Conservation (phyloP, 2,113 vertebrate genomes). For the Lepisosteus oculatus region DNA sequence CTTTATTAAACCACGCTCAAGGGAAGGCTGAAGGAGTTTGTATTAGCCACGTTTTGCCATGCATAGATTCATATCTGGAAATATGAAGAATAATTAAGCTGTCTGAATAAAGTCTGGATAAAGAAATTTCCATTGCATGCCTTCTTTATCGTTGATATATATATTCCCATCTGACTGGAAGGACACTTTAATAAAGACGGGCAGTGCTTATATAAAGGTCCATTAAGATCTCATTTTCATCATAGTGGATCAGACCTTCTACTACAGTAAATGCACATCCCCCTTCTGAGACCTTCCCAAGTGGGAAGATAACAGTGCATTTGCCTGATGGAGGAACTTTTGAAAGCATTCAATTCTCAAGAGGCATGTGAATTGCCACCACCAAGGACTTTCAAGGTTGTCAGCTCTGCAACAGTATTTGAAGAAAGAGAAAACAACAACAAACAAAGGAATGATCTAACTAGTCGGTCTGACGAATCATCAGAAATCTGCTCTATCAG, state of each 20-base stretch:
- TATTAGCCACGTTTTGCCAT: too few species aligned
- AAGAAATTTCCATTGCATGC: too few species aligned
- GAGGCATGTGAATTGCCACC: conserved; percentile 6
- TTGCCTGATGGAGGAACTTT: background rate
- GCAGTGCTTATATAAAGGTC: conserved; percentile 8
- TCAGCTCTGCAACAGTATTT: background rate
- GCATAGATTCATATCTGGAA: too few species aligned
- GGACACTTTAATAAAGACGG: background rate
- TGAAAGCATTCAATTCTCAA: background rate
- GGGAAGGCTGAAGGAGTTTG: too few species aligned
- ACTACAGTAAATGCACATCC: background rate
- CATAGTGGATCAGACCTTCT: background rate
- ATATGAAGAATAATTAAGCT: too few species aligned
- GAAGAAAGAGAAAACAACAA: background rate
- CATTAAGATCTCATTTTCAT: conserved; percentile 9
- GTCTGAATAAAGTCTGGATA: too few species aligned
- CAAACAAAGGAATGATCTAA: too few species aligned
- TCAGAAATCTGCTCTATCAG: too few species aligned
- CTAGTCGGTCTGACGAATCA: too few species aligned
- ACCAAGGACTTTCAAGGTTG: background rate
- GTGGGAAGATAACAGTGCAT: background rate
- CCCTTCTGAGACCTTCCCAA: background rate
- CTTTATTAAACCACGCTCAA: too few species aligned
- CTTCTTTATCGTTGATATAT: too few species aligned
- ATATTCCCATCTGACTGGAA: background rate